phyloP scores from a whole-genome alignment of 2,797 vertebrate species.

The Holocentrus rufus region DNA sequence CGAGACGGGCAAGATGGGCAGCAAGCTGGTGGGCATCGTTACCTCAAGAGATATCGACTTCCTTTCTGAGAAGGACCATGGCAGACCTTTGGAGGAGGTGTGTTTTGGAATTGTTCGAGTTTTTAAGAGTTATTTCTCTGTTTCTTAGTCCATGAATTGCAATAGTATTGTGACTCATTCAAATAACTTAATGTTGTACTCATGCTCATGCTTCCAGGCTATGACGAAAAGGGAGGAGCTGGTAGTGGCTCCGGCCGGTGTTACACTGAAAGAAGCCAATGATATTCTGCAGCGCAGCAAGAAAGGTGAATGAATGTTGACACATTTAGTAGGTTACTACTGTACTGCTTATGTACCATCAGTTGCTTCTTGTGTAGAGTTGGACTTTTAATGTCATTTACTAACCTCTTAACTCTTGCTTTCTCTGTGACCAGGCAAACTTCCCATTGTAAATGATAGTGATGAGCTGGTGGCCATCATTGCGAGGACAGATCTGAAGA shows the following conservation, averaged over 20 bases:
- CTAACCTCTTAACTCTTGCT: not conserved
- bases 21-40: conserved; percentile 92
- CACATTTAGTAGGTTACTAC: too few relatives aligned
- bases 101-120: not conserved
- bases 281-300: conserved; percentile 96
- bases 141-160: not conserved
- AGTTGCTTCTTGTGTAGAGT: not conserved
- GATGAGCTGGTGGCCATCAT: conserved; percentile 94
- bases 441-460: conserved; percentile 92
- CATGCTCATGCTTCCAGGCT: conserved; percentile 74
- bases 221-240: conserved; percentile 94
- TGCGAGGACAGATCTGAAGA: conserved; percentile 92
- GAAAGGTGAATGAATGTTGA: conserved; percentile 83
- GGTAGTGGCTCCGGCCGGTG: conserved; percentile 90
- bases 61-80: conserved; percentile 89
- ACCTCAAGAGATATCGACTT: conserved; percentile 95
- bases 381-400: not conserved
- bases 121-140: not conserved
- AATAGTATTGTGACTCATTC: not conserved
- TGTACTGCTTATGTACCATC: not conserved
- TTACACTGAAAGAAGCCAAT: conserved; percentile 94
- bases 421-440: conserved; percentile 83
- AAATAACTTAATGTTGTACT: not conserved
- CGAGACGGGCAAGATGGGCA: conserved; percentile 91
- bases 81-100: conserved; percentile 86